A percentile compares a stretch with the other conserved stretches of the same genome.
phyloP scores from a whole-genome alignment of 2,797 vertebrate genomes.

The Gadopsis marmoratus region DNA sequence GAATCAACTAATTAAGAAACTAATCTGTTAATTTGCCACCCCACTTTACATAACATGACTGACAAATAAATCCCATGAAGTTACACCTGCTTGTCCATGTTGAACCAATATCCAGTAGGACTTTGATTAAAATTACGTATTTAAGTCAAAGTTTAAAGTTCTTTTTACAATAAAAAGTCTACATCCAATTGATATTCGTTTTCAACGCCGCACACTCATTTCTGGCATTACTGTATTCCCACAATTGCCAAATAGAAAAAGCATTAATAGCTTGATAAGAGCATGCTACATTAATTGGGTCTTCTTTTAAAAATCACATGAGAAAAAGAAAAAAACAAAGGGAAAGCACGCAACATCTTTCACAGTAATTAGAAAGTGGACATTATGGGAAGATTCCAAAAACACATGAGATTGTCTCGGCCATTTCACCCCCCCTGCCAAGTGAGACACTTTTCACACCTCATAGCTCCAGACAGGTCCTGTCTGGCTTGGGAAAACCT shows the following conservation, averaged over 20 bases:
- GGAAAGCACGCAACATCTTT: background rate
- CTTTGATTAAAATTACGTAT: background rate
- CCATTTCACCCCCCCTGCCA: slow-evolving; percentile 40
- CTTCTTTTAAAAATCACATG: background rate
- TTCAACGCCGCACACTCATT: background rate
- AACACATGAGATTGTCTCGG: slow-evolving; percentile 32
- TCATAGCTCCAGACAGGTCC: slow-evolving; percentile 48
- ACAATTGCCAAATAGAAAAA: background rate
- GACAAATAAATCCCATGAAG: background rate
- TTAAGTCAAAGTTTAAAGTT: background rate
- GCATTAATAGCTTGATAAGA: background rate
- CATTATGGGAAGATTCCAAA: background rate
- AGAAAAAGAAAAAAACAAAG: no score
- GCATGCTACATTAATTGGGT: background rate
- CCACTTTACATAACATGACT: background rate
- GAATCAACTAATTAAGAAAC: background rate
- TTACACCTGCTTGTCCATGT: background rate
- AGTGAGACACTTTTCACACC: slow-evolving; percentile 63
- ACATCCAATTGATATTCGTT: background rate
- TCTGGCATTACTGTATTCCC: background rate
- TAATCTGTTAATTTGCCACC: background rate
- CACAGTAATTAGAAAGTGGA: background rate
- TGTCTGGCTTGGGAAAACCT: slow-evolving; percentile 42
- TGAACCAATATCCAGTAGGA: background rate
- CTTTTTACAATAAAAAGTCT: background rate